phyloP scores from a whole-genome alignment of 1,140 invertebrate genomes.

The Leptopilina boulardi region DNA sequence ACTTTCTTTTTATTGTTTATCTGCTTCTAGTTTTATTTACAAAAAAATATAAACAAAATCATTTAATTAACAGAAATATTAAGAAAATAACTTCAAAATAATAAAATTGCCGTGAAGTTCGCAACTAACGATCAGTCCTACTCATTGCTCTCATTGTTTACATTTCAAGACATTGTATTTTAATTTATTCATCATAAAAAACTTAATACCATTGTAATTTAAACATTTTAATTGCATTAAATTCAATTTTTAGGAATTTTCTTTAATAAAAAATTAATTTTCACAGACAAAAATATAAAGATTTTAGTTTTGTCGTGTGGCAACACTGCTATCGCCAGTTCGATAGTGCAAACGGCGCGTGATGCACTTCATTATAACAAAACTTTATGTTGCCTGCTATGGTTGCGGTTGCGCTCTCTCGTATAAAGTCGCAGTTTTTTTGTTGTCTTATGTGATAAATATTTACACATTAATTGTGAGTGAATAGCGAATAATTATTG shows the following conservation, averaged over 20 bases:
- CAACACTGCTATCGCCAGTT: neutral
- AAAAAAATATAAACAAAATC: neutral
- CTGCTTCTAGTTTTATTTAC: neutral
- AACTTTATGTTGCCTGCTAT: neutral
- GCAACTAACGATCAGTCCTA: neutral
- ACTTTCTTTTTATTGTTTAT: neutral
- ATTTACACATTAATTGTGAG: neutral
- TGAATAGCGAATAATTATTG: neutral
- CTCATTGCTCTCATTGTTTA: neutral
- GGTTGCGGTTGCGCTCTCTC: neutral
- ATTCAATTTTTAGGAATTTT: neutral
- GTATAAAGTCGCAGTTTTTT: neutral
- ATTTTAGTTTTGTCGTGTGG: neutral
- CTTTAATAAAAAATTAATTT: neutral
- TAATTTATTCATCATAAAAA: neutral
- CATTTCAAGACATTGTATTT: neutral
- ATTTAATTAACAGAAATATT: neutral
- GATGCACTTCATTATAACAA: constrained; percentile 12
- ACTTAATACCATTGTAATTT: neutral
- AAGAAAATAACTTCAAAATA: neutral
- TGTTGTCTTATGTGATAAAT: neutral
- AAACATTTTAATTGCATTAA: neutral
- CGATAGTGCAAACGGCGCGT: neutral
- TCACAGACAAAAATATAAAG: neutral
- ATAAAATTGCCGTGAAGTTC: neutral